Conservation (phyloP, 1,140 invertebrate genomes). For the Drosophila biarmipes region DNA sequence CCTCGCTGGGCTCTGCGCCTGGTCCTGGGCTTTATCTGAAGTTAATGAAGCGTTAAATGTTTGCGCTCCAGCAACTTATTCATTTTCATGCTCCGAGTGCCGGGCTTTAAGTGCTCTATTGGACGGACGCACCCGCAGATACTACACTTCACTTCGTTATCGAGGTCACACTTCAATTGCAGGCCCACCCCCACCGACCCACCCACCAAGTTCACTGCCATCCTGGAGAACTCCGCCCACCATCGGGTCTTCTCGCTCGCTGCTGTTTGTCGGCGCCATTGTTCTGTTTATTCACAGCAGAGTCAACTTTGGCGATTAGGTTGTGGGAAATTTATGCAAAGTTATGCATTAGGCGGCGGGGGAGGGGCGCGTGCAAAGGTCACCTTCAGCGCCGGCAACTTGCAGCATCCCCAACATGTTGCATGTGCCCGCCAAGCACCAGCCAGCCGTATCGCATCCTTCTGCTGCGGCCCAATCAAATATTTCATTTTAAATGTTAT, state of each 20-base stretch:
- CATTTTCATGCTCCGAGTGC: slow-evolving; percentile 76
- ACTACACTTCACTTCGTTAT: slow-evolving; percentile 43
- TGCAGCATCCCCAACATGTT: slow-evolving; percentile 21
- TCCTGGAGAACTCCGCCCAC: slow-evolving; percentile 23
- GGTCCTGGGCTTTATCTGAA: slow-evolving; percentile 73
- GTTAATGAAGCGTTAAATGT: slow-evolving; percentile 83
- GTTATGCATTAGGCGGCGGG: slow-evolving; percentile 59
- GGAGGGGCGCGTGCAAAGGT: slow-evolving; percentile 46
- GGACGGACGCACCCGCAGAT: slow-evolving; percentile 35
- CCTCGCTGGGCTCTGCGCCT: slow-evolving; percentile 20
- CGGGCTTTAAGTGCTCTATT: slow-evolving; percentile 79
- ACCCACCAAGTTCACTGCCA: slow-evolving; percentile 66
- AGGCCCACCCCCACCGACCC: slow-evolving; percentile 3
- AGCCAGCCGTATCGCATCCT: slow-evolving; percentile 12
- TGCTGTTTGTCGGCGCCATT: slow-evolving; percentile 42
- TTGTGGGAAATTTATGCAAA: slow-evolving; percentile 60
- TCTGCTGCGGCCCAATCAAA: slow-evolving; percentile 47
- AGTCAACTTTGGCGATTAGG: slow-evolving; percentile 62
- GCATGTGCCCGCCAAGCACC: slow-evolving; percentile 10
- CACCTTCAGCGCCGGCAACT: slow-evolving; percentile 44
- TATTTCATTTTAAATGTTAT: slow-evolving; percentile 61
- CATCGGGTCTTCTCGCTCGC: neutral
- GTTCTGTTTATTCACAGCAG: slow-evolving; percentile 60
- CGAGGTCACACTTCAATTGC: slow-evolving; percentile 73
- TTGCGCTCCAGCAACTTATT: slow-evolving; percentile 80